Percentiles rank a stretch among this genome's conserved stretches.
phyloP scores from a whole-genome alignment of 92 coral and sea anemone species.

The Parazoanthus darwini region DNA sequence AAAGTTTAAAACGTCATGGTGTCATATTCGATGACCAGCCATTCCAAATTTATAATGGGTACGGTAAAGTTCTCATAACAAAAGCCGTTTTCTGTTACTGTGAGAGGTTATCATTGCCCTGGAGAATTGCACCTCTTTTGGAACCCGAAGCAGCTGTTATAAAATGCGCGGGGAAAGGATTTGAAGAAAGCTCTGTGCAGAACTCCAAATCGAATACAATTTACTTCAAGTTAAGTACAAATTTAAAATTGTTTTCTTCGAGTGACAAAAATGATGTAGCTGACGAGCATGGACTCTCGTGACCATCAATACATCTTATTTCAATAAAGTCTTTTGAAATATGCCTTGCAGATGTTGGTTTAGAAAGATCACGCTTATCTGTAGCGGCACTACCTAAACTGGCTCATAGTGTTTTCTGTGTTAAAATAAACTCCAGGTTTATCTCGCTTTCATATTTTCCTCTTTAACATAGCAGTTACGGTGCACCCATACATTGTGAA shows the following conservation, averaged over 20 bases:
- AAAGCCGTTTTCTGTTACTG: neutral
- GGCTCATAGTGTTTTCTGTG: neutral
- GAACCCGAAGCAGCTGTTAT: slow-evolving; percentile 5
- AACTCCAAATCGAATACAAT: slow-evolving; percentile 13
- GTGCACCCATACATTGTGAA: neutral
- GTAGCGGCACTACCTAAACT: too few species aligned
- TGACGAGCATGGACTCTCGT: neutral
- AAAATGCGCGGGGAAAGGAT: neutral
- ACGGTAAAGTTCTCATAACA: neutral
- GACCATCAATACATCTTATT: neutral
- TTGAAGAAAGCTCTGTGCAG: neutral
- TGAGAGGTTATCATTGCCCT: slow-evolving; percentile 39
- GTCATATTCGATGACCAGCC: neutral
- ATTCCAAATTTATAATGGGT: neutral
- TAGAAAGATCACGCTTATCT: neutral
- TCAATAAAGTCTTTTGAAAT: slow-evolving; percentile 5
- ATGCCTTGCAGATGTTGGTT: slow-evolving; percentile 23
- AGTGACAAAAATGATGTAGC: neutral
- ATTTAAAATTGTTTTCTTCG: neutral
- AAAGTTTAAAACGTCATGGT: slow-evolving; percentile 8
- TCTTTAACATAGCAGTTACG: neutral
- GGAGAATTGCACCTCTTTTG: neutral
- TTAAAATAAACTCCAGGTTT: neutral
- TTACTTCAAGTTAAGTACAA: slow-evolving; percentile 29
- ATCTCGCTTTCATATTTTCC: neutral